A percentile compares a stretch with the other conserved stretches of the same genome.
phyloP scores from a whole-genome alignment of 2,797 vertebrate species.

The Eulemur mongoz region DNA sequence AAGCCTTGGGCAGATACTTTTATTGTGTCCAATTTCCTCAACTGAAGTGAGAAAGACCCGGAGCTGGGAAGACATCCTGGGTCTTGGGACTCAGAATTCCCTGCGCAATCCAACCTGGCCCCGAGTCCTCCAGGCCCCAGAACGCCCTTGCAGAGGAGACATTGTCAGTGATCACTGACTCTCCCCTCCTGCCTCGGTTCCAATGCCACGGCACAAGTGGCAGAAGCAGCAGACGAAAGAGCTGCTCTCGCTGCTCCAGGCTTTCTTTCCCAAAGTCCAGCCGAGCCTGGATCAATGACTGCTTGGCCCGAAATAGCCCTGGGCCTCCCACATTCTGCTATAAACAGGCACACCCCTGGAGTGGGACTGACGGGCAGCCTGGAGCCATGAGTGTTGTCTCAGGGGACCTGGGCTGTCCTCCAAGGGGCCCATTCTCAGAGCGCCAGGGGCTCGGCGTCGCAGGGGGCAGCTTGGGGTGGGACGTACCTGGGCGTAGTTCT shows the following conservation, averaged over 20 bases:
- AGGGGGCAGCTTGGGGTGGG: accelerated
- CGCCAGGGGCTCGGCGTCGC: accelerated
- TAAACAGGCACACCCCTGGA: not conserved
- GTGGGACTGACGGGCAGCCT: accelerated
- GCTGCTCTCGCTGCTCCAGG: not conserved
- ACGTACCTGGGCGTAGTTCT: constrained; percentile 98
- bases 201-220: not conserved
- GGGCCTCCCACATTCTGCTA: not conserved
- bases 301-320: accelerated
- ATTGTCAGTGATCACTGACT: no score
- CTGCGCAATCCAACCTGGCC: not conserved
- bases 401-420: accelerated
- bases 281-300: not conserved
- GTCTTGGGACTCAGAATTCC: not conserved
- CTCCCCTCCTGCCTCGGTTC: not conserved
- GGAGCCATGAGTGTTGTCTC: not conserved
- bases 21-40: accelerated
- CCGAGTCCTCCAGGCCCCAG: not conserved
- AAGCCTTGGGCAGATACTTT: not conserved
- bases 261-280: not conserved
- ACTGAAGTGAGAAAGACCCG: not conserved
- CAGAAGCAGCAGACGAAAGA: not conserved
- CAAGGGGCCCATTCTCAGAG: not conserved
- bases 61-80: not conserved
- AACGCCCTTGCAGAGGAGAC: not conserved